Evolutionary conservation across 2,888 invertebrate species (phyloP), one percentile per base, ranked within the genome.

Genomic region (Sarcophaga caerulescens): DNA sequence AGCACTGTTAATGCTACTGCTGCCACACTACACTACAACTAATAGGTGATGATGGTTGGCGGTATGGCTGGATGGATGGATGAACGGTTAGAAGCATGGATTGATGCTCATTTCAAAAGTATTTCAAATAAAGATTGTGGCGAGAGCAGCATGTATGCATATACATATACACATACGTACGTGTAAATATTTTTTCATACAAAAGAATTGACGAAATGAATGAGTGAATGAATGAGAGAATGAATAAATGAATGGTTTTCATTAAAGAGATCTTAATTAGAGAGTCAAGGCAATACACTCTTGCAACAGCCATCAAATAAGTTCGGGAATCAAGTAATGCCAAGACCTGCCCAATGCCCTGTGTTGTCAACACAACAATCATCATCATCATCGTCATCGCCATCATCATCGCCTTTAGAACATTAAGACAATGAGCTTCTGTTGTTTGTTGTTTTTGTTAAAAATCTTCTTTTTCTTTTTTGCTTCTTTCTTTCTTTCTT

Each of bases 231-330:
- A n/a, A 45, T 47, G 23, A 47, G 17, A 14, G 52, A 57, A 63
- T 45, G 63, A 52, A 17, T 81, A 69, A 73, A 63, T 70, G 59
- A 73, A 74, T 70, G 66, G 78, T 78, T 84, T 84, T 83, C 70
- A 84, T 77, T 81, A 79, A 86, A 86, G 78, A 81, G 86, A 63
- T 81, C 84, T 86, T 86, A 86, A 86, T 86, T 86, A 84, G 84
- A 84, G 84, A 81, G 81, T 68, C 77, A 83, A 84, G 78, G 80
- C 47, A 47, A 78, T 78, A 81, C 6, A 35, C 35, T 35, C 35
- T 35, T 35, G 35, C 35, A 35, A 35, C 35, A 35, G 35, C 77
- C 76, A 76, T 76, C 21, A 68, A 81, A 84, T 84, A 81, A 84
- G 70, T 80, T 52, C 25, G 65, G 79, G 19, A 5, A 52, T 17